A percentile compares a stretch with the other conserved stretches of the same genome.
These are phyloP conservation scores for Calliopum simillimum DNA, from an alignment of 2,888 invertebrate species.

Conservation along the genomic window DNA sequence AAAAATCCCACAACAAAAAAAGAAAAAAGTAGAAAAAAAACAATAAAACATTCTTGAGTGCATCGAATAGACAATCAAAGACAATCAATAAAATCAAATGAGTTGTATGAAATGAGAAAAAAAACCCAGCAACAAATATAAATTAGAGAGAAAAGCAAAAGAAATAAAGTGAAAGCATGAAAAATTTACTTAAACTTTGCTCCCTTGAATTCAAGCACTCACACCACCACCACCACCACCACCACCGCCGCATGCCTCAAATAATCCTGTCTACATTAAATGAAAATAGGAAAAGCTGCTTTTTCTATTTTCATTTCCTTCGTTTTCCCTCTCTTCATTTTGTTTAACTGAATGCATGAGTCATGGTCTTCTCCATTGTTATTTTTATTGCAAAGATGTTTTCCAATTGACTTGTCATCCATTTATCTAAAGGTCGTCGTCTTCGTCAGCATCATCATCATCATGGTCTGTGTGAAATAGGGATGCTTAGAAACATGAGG, in stretches of 20 bases:
- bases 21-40: background rate
- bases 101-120: background rate
- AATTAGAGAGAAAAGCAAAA: background rate
- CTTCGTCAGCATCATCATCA: background rate
- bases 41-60: background rate
- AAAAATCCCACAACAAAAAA: background rate
- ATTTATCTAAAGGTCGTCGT: background rate
- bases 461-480: too few species aligned
- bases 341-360: background rate
- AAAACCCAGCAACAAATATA: too few species aligned
- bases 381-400: constrained; percentile 1
- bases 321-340: too few species aligned
- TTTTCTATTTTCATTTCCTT: background rate
- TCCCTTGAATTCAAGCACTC: background rate
- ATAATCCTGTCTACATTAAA: background rate
- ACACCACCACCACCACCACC: background rate
- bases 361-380: background rate
- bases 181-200: background rate
- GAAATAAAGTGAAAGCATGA: background rate
- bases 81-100: constrained; percentile 10
- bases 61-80: constrained; percentile 6
- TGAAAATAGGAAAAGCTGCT: background rate
- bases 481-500: too few species aligned
- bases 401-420: constrained; percentile 18
- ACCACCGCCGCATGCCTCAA: background rate